A percentile compares a stretch with the other conserved stretches of the same genome.
phyloP scores from a whole-genome alignment of 1,140 invertebrate species.

The Caenorhabditis briggsae region DNA sequence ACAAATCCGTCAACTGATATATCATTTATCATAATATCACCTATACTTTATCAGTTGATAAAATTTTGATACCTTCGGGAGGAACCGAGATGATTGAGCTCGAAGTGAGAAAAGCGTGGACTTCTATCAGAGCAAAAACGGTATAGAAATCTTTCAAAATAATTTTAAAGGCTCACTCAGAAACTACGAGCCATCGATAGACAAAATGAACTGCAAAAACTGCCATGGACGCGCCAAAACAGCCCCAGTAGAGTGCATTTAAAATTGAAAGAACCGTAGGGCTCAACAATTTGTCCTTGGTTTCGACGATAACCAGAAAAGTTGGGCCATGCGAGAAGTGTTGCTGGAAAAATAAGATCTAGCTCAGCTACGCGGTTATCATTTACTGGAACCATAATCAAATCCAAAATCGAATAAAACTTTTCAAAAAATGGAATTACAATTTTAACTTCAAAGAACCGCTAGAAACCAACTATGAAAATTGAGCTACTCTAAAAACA shows the following conservation, averaged over 20 bases:
- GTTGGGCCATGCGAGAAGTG: constrained; percentile 5
- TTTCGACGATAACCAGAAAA: background rate
- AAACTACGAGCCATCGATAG: constrained; percentile 17
- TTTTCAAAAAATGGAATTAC: constrained; percentile 4
- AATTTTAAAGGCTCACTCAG: background rate
- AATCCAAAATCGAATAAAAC: constrained; percentile 21
- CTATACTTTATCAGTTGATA: too few relatives aligned
- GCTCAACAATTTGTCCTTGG: background rate
- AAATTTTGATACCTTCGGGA: too few relatives aligned
- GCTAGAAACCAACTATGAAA: too few relatives aligned
- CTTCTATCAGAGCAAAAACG: too few relatives aligned
- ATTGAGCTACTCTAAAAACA: too few relatives aligned
- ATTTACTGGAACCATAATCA: background rate
- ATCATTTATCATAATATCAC: too few relatives aligned
- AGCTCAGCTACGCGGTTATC: too few relatives aligned
- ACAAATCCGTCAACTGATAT: too few relatives aligned
- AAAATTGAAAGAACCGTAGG: background rate
- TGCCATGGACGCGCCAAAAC: background rate
- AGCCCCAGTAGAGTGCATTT: background rate
- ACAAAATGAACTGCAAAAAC: constrained; percentile 18
- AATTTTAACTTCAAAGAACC: too few relatives aligned
- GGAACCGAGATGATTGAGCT: too few relatives aligned
- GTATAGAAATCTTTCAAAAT: too few relatives aligned
- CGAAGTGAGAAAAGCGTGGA: too few relatives aligned
- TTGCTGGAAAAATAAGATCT: background rate